Evolutionary conservation across 2,797 vertebrate genomes (phyloP), one percentile per base, ranked within the genome.

Genomic region (Scolopax rusticola): DNA sequence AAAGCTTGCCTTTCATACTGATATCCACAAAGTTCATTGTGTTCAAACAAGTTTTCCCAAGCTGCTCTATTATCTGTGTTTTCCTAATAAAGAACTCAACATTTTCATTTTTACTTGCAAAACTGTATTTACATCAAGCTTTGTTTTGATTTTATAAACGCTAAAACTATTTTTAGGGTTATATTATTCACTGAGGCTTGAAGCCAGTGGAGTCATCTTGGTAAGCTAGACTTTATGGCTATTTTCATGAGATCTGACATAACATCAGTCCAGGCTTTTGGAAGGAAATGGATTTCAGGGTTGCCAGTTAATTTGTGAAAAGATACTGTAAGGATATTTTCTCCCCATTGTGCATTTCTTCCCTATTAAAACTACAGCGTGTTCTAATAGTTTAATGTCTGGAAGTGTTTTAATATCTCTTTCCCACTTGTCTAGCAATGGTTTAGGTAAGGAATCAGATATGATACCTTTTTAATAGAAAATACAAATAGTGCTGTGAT

Each of bases 191-290:
- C 4, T 64, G 59, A 53, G 59, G 80, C 84, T 89, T 67, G 87
- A 95, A 86, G 95, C 90, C 82, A 76, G 75, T 61, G 60, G 74
- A 95, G 82, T 87, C 56, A 71, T 84, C 43, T 64, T 65, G 67
- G 68, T 84, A 92, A 95, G 88, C 92, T 84, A 94, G 95, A 90
- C 91, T 93, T 93, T 67, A 78, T 50, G 90, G 87, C 84, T 96
- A 63, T 96, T 95, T 95, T 91, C 73, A 71, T 87, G 89, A 89
- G 57, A 93, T 86, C 87, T 70, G 38, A 90, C 67, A 84, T 86
- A 91, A 92, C 64, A 91, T 81, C 75, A 85, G 81, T 67, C 79
- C 59, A 71, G 70, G 76, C 70, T 71, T 89, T 91, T 95, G 94
- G 94, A 96, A 80, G 59, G 65, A 84, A 94, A 90, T 18, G 67